Base-by-base conservation (phyloP, 2,797 vertebrate species). In the Poeciliopsis turneri region DNA sequence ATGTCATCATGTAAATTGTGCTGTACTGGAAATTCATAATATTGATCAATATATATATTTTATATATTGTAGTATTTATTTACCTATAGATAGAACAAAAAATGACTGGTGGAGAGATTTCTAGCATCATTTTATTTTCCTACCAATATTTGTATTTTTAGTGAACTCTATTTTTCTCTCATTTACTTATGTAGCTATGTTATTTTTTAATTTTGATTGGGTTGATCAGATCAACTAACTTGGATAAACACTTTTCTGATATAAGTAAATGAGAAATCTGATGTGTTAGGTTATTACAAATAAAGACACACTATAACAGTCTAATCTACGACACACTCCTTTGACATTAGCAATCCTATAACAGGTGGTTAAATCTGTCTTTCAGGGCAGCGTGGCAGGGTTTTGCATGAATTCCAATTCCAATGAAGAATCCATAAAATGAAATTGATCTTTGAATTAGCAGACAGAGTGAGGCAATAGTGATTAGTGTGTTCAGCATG, bases 351-450 rank as follows among this genome's bases (percentile, higher is more conserved):
- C 76, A 79, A 72, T 80, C 78, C 86, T 84, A 72, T 89, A 88
- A 94, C 89, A 93, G 91, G 92, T 91, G 88, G 85, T 87, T 88
- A 87, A 87, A 93, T 82, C 86, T 87, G 91, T 87, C 91, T 92
- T 90, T 92, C 90, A 91, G 76, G 68, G 49, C 46, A 16, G 80
- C 73, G 90, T 88, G 88, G 89, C 75, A 82, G 88, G 85, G 77
- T 79, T 61, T 84, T 78, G 51, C 64, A 30, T 94, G 89, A 93
- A 81, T 92, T 94, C 89, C 91, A 89, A 90, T 93, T 90, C 90
- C 90, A 93, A 93, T 93, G 93, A 93, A 94, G 87, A 93, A 93
- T 93, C 92, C 91, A 93, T 94, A 92, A 94, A 94, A 93, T 86
- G 84, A 92, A 93, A 94, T 94, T 92, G 93, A 94, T 94, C 89